phyloP scores from a whole-genome alignment of 2,888 invertebrate genomes.

The Carterocephalus palaemon region DNA sequence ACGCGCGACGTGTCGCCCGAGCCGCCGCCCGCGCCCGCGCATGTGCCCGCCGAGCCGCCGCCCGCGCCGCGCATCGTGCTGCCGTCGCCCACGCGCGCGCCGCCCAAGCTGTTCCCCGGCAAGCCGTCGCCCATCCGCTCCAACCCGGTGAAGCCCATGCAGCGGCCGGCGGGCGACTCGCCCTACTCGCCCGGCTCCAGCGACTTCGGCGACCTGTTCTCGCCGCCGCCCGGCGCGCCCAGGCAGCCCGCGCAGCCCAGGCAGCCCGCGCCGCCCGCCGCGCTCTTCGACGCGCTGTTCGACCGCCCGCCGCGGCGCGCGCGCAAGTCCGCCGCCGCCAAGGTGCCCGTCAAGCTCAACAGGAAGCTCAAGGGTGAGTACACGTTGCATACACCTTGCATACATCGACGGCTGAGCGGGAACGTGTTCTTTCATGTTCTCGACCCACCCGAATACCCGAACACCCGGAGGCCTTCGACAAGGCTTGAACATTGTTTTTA shows the following conservation, averaged over 20 bases:
- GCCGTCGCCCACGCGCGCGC: slow-evolving; percentile 71
- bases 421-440: no score
- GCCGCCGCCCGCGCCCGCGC: slow-evolving; percentile 43
- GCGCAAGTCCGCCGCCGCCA: slow-evolving; percentile 28
- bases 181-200: slow-evolving; percentile 95
- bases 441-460: no score
- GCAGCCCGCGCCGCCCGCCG: slow-evolving; percentile 28
- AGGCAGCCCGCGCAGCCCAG: slow-evolving; percentile 24
- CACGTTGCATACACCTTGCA: background rate
- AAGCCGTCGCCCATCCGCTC: slow-evolving; percentile 78
- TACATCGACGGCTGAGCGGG: no score
- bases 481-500: no score
- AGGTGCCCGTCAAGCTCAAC: slow-evolving; percentile 36
- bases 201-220: slow-evolving; percentile 92
- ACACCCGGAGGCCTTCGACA: no score
- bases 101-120: slow-evolving; percentile 74
- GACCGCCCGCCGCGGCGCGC: slow-evolving; percentile 51
- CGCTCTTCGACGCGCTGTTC: slow-evolving; percentile 81
- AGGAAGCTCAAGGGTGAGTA: slow-evolving; percentile 70
- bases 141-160: slow-evolving; percentile 79
- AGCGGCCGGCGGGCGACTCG: slow-evolving; percentile 73
- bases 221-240: slow-evolving; percentile 80
- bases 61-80: slow-evolving; percentile 66
- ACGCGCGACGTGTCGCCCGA: slow-evolving; percentile 67
- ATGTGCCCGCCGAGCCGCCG: slow-evolving; percentile 35